These are phyloP conservation scores for Sardinella longiceps DNA, from an alignment of 2,797 vertebrate species.

Conservation along the genomic window DNA sequence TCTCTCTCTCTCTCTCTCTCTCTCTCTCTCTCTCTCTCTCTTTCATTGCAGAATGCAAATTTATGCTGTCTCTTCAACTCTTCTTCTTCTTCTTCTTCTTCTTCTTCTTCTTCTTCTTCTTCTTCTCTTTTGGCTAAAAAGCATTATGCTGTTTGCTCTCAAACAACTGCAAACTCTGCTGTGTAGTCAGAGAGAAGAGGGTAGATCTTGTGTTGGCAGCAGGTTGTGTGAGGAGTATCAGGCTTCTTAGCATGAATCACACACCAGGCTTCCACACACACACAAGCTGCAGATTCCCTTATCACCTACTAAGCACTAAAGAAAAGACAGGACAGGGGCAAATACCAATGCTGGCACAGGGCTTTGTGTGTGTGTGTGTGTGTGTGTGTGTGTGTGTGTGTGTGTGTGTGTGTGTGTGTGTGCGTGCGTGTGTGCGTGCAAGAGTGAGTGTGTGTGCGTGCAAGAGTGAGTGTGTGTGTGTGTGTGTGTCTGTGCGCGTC, in stretches of 20 bases:
- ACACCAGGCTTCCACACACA: neutral
- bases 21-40: neutral
- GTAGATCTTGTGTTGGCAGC: neutral
- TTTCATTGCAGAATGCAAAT: neutral
- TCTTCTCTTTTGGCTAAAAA: neutral
- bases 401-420: neutral
- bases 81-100: neutral
- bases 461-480: neutral
- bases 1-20: neutral
- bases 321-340: neutral
- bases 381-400: neutral
- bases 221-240: neutral
- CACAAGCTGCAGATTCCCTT: neutral
- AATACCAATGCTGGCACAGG: neutral
- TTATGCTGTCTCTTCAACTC: neutral
- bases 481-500: neutral
- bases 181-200: neutral
- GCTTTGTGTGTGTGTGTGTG: conserved; percentile 13
- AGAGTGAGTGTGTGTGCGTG: neutral
- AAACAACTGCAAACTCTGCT: neutral
- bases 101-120: neutral
- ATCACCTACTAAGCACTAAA: neutral
- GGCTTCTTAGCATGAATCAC: neutral
- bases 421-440: neutral
- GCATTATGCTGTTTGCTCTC: neutral